Evolutionary conservation across 1,140 invertebrate genomes (phyloP), one percentile per base, ranked within the genome.

Genomic region (Drosophila lini): DNA sequence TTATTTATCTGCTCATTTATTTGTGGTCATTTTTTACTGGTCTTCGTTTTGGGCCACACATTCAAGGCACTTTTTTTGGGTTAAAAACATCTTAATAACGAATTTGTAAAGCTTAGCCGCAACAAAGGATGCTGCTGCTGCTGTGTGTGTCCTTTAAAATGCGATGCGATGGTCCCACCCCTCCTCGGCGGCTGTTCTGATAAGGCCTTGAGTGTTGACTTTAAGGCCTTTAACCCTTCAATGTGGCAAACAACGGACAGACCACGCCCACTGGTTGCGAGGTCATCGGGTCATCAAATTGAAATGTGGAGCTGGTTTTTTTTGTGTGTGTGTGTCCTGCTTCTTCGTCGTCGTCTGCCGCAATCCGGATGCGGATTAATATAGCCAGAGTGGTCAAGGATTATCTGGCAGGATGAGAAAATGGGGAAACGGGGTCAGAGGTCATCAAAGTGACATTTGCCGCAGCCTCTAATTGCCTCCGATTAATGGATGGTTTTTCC

Each of bases 1-100:
- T 81, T 78, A 81, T 82, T 78, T 81, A 81, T 81, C 77, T 81
- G 79, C 74, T 82, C 74, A 78, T 81, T 82, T 82, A 78, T 81
- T 82, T 81, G 80, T 50, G 68, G 25, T 61, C 76, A 64, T 78
- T 81, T 81, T 74, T 69, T 32, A 28, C 5, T 5, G n/a, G 25
- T 50, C 25, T 28, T 28, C 1, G 22, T 36, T 52, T 52, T 19
- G 55, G 55, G 1, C 42, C 38, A 42, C 38, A 74, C 44, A 70
- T 62, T 40, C 40, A n/a, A 2, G 56, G 45, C 44, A 52, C 6
- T 56, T 73, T 53, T 50, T 60, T 80, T 63, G 73, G 78, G 53
- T 63, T 69, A 57, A 80, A 80, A 80, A 80, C 80, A 82, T 81
- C 74, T 81, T 81, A 78, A 82, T 82, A 82, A 69, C 48, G 58